Base-by-base conservation (phyloP, 1,140 invertebrate genomes). In the Neodiprion virginianus region DNA sequence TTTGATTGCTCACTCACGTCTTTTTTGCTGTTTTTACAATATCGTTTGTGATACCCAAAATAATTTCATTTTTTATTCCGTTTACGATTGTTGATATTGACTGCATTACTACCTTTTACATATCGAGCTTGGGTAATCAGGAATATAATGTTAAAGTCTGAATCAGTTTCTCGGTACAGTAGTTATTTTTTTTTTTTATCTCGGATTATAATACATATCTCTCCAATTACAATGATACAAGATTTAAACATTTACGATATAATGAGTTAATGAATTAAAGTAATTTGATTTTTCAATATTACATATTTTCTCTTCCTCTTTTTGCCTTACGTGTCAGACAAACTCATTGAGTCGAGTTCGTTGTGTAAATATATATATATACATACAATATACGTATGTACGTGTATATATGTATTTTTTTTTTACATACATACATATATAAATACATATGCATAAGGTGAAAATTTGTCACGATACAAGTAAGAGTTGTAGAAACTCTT, bases 161-260 rank as follows among this genome's bases (percentile, higher is more conserved):
- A 40, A 40, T 40, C n/a, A 61, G 5, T 61, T 17, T 61, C 11
- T 61, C n/a, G n/a, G 11, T 61, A 61, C 53, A 61, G 53, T 85
- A 84, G 85, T 85, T 86, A 85, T 85, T 85, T 81, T 80, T 82
- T 78, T 47, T 69, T 14, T 47, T 69, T 47, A 68, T 69, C 67
- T 69, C 67, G 76, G 79, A 85, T 84, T 85, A 83, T 84, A 77
- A 78, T 85, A 84, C 81, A 84, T 81, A 83, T 80, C 73, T 80
- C 74, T 81, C 80, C 80, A 82, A 82, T 85, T 86, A 85, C 85
- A 86, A 83, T 85, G 79, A 85, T 85, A 84, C 80, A 84, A 83
- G 80, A 84, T 84, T 84, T 82, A 83, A 84, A 86, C 84, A 86
- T 86, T 86, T 84, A 86, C 84, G 85, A 82, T 83, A 86, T 84